Evolutionary conservation across 1,140 invertebrate genomes (phyloP).

Genomic region (Meloidogyne hapla): DNA sequence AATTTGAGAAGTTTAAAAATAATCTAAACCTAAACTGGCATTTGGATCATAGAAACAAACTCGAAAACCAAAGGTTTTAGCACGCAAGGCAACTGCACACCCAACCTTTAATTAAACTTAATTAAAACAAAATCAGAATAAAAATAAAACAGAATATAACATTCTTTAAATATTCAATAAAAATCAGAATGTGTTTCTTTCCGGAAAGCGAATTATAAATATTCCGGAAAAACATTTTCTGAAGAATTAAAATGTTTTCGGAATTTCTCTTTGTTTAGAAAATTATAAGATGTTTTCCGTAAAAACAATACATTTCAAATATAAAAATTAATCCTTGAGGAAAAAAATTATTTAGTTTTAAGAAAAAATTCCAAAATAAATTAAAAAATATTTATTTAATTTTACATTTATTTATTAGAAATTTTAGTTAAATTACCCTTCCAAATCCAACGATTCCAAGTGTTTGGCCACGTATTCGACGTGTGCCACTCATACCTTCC

Average conservation of each 20-base stretch:
- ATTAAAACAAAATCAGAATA: background rate
- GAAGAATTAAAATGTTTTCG: too few species aligned
- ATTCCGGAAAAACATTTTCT: too few species aligned
- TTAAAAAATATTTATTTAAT: constrained; percentile 82
- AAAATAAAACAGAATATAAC: too few species aligned
- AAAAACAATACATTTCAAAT: constrained; percentile 50
- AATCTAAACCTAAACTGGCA: constrained; percentile 76
- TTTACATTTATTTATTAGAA: background rate
- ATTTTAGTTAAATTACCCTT: too few species aligned
- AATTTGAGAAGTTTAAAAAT: background rate
- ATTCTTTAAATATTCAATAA: too few species aligned
- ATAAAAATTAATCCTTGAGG: background rate
- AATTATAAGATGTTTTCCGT: too few species aligned
- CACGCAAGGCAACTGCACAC: constrained; percentile 67
- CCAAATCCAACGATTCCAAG: constrained; percentile 90
- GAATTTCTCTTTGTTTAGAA: too few species aligned
- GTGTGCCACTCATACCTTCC: constrained; percentile 73
- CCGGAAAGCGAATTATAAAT: too few species aligned
- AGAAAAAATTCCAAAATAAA: background rate
- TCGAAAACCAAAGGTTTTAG: constrained; percentile 93
- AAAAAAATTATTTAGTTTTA: too few species aligned
- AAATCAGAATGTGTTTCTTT: too few species aligned
- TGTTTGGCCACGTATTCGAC: constrained; percentile 90
- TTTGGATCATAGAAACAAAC: constrained; percentile 97
- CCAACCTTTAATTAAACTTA: background rate